phyloP scores from a whole-genome alignment of 2,797 vertebrate genomes.

The Columba guinea region DNA sequence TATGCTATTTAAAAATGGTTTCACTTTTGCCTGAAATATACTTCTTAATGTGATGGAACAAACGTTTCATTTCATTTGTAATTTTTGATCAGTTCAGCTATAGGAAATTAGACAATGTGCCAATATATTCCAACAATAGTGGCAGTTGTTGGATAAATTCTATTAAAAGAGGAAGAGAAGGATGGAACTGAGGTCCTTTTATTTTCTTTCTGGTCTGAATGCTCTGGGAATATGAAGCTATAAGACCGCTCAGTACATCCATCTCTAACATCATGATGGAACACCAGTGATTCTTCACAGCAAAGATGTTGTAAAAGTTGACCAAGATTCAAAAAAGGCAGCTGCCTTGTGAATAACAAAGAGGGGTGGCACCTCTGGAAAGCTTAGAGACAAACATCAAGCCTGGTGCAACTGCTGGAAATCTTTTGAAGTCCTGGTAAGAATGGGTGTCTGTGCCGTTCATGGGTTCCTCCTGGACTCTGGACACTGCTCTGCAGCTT shows the following conservation, averaged over 20 bases:
- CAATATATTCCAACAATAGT: not conserved
- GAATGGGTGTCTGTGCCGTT: not conserved
- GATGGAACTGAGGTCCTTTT: not conserved
- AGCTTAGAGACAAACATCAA: not conserved
- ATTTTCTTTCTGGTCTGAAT: not conserved
- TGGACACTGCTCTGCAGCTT: not conserved
- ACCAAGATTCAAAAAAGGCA: conserved; percentile 37
- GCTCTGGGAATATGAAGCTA: not conserved
- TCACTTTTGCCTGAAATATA: not conserved
- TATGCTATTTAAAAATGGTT: not conserved
- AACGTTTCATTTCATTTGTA: not conserved
- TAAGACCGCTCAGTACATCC: not conserved
- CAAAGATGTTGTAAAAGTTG: conserved; percentile 39
- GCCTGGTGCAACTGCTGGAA: fast-evolving
- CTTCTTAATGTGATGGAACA: not conserved
- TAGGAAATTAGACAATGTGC: not conserved
- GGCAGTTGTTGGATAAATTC: not conserved
- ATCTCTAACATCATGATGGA: not conserved
- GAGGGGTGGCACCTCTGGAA: conserved; percentile 21
- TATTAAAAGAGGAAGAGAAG: not conserved
- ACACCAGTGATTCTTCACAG: not conserved
- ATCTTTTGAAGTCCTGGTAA: not conserved
- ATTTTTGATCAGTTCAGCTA: not conserved
- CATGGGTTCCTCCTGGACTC: not conserved
- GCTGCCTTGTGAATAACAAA: conserved; percentile 46